Evolutionary conservation across 1,140 invertebrate genomes (phyloP).

Genomic region (Grapholita molesta): DNA sequence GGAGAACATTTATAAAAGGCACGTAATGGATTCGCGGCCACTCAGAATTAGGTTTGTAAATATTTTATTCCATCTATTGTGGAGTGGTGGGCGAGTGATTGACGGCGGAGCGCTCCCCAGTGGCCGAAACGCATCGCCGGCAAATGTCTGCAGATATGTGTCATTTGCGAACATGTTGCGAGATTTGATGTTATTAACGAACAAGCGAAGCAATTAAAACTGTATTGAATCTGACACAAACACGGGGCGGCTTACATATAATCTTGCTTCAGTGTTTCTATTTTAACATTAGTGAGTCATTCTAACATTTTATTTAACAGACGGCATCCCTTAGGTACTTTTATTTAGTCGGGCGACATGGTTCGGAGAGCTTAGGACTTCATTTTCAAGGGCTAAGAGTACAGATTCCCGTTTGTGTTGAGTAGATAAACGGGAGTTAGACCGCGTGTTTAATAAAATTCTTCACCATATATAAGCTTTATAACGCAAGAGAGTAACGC

Average conservation of each 20-base stretch:
- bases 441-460: too few species aligned
- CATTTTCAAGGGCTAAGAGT: too few species aligned
- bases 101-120: conserved; percentile 53
- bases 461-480: too few species aligned
- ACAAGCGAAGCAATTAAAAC: background rate
- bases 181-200: background rate
- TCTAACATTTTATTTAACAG: too few species aligned
- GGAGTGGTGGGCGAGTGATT: conserved; percentile 58
- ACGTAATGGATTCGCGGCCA: conserved; percentile 66
- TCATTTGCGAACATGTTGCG: conserved; percentile 8
- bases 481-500: background rate
- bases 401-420: too few species aligned
- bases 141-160: conserved; percentile 30
- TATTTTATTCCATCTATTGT: conserved; percentile 66
- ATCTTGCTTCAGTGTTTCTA: background rate
- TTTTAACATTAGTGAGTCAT: too few species aligned
- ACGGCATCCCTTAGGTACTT: too few species aligned
- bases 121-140: conserved; percentile 31
- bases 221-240: background rate
- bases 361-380: too few species aligned
- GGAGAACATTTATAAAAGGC: conserved; percentile 60
- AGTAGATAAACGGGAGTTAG: too few species aligned
- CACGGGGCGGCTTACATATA: background rate
- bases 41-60: conserved; percentile 68
- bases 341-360: too few species aligned